Percentiles rank a stretch among this genome's conserved stretches.
Conservation (phyloP, 2,113 vertebrate species). For the Corythornis madagascariensis region DNA sequence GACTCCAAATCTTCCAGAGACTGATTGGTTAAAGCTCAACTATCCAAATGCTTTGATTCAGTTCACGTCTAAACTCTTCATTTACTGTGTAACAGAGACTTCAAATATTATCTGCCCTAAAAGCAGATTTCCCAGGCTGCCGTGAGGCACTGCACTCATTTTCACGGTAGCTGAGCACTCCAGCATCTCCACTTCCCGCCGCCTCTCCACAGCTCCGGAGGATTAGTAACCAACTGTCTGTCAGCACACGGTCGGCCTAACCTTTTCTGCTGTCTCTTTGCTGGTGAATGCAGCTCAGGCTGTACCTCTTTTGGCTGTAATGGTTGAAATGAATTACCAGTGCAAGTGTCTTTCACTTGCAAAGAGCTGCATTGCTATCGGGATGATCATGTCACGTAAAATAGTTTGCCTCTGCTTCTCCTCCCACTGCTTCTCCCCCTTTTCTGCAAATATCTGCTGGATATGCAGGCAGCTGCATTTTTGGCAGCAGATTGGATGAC, state of each 20-base stretch:
- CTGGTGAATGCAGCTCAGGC: background rate
- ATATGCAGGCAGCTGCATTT: constrained; percentile 37
- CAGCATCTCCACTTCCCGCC: background rate
- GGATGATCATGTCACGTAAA: background rate
- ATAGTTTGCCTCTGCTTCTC: background rate
- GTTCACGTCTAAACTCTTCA: background rate
- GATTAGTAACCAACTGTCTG: background rate
- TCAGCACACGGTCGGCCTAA: background rate
- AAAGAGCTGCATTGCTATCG: background rate
- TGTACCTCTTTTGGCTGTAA: background rate
- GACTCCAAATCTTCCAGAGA: background rate
- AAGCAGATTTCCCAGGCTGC: background rate
- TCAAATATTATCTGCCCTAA: background rate
- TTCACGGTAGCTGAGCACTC: background rate
- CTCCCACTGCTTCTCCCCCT: background rate
- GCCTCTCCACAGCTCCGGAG: background rate
- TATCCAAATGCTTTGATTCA: background rate
- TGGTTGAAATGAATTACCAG: background rate
- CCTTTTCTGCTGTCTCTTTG: background rate
- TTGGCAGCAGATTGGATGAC: constrained; percentile 36
- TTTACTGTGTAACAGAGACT: background rate
- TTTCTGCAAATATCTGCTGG: constrained; percentile 33
- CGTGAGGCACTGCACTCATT: background rate
- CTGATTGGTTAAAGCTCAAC: background rate
- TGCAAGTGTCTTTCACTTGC: background rate